A percentile compares a stretch with the other conserved stretches of the same genome.
Evolutionary conservation across 23 tunicate genomes (phyloP).

Genomic region (Trididemnum nubilum): DNA sequence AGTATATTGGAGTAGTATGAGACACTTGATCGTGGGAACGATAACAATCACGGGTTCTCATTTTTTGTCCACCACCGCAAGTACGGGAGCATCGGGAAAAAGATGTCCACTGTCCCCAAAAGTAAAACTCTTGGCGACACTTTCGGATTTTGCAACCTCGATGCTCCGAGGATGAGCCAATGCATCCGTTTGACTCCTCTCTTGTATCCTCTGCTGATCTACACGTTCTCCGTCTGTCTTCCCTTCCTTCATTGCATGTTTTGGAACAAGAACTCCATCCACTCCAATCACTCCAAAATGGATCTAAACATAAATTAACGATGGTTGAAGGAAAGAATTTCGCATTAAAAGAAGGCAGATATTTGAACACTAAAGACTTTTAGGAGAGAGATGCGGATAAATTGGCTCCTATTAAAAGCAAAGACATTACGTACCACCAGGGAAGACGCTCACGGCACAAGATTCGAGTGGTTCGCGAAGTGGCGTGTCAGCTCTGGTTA

Average conservation of each 20-base stretch:
- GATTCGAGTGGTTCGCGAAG: not conserved
- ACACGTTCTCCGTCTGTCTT: slow-evolving; percentile 7
- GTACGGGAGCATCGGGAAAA: not conserved
- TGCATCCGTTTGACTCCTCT: not conserved
- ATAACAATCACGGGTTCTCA: not conserved
- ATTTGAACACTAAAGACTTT: no score
- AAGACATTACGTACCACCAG: slow-evolving; percentile 21
- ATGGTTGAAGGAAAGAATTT: no score
- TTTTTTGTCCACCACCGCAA: slow-evolving; percentile 15
- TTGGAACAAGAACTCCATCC: slow-evolving; percentile 29
- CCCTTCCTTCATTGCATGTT: not conserved
- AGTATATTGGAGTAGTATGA: not conserved
- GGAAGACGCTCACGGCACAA: slow-evolving; percentile 15
- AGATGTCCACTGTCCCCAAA: slow-evolving; percentile 1
- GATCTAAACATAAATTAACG: slow-evolving; percentile 7
- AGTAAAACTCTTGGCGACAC: not conserved
- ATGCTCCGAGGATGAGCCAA: not conserved
- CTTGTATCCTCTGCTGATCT: not conserved
- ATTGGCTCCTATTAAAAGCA: no score
- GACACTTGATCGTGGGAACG: no score
- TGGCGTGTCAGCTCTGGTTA: slow-evolving; percentile 5
- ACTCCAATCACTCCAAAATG: slow-evolving; percentile 30
- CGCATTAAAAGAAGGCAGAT: no score
- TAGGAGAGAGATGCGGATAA: no score
- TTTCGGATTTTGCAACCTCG: not conserved